Conservation (phyloP, 2,797 vertebrate species). For the Melanotaenia boesemani region DNA sequence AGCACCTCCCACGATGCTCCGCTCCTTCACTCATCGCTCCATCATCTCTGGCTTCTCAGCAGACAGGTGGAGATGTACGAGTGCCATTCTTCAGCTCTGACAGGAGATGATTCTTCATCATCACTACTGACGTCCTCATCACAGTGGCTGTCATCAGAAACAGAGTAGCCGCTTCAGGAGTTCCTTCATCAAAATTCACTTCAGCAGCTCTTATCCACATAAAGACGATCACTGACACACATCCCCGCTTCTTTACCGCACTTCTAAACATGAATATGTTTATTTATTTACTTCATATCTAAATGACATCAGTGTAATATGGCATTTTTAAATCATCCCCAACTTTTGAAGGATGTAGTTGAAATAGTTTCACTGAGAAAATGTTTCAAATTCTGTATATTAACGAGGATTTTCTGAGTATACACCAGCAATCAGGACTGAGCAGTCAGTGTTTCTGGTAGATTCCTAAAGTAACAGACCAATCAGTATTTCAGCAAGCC, state of each 20-base stretch:
- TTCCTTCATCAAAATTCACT: slow-evolving; percentile 32
- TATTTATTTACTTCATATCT: too few relatives aligned
- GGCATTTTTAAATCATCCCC: too few relatives aligned
- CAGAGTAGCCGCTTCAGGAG: slow-evolving; percentile 10
- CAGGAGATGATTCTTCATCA: slow-evolving; percentile 52
- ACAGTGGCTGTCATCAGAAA: slow-evolving; percentile 36
- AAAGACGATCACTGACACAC: slow-evolving; percentile 13
- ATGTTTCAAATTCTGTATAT: too few relatives aligned
- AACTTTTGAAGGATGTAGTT: too few relatives aligned
- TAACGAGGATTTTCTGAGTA: too few relatives aligned
- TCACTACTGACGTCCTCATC: slow-evolving; percentile 39
- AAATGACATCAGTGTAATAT: too few relatives aligned
- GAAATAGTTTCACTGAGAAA: too few relatives aligned
- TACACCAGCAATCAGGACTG: too few relatives aligned
- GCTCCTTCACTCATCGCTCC: slow-evolving; percentile 15
- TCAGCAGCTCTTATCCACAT: slow-evolving; percentile 20
- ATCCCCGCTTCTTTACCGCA: background rate
- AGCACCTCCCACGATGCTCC: slow-evolving; percentile 16
- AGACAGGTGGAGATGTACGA: background rate
- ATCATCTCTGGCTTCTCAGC: slow-evolving; percentile 26
- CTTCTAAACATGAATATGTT: too few relatives aligned
- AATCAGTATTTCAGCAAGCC: too few relatives aligned
- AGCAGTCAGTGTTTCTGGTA: too few relatives aligned
- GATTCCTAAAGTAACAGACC: too few relatives aligned
- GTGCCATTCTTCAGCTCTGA: slow-evolving; percentile 26